phyloP scores from a whole-genome alignment of 2,113 vertebrate species.

The Sebastes schlegelii region DNA sequence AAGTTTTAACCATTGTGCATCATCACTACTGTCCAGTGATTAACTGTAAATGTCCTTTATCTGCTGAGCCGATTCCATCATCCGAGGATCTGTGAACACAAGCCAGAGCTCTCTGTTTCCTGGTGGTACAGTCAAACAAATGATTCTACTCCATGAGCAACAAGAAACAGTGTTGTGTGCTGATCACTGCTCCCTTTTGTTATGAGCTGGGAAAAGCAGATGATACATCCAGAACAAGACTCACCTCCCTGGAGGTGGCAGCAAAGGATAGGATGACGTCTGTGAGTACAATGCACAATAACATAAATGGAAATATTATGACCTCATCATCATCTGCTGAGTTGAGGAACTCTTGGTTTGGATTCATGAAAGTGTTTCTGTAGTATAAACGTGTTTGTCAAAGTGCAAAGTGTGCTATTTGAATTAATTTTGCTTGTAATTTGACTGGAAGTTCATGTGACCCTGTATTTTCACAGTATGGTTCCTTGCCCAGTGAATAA shows the following conservation, averaged over 20 bases:
- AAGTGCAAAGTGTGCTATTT: background rate
- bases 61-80: background rate
- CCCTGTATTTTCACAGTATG: background rate
- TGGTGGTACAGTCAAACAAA: background rate
- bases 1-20: background rate
- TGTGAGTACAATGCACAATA: background rate
- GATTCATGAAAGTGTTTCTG: background rate
- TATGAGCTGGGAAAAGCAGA: background rate
- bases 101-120: background rate
- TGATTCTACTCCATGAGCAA: background rate
- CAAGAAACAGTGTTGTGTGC: background rate
- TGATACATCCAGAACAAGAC: background rate
- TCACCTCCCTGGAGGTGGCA: conserved; percentile 47
- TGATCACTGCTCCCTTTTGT: background rate
- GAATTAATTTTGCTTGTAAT: background rate
- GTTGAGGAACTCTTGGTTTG: background rate
- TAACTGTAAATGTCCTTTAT: background rate
- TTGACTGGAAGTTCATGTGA: background rate
- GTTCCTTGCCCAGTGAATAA: background rate
- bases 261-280: conserved; percentile 28
- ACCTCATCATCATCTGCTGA: background rate
- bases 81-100: background rate
- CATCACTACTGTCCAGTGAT: background rate
- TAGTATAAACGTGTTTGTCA: background rate
- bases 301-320: background rate